These are phyloP conservation scores for Ypsolopha scabrella DNA, from an alignment of 2,888 invertebrate species.

Conservation along the genomic window DNA sequence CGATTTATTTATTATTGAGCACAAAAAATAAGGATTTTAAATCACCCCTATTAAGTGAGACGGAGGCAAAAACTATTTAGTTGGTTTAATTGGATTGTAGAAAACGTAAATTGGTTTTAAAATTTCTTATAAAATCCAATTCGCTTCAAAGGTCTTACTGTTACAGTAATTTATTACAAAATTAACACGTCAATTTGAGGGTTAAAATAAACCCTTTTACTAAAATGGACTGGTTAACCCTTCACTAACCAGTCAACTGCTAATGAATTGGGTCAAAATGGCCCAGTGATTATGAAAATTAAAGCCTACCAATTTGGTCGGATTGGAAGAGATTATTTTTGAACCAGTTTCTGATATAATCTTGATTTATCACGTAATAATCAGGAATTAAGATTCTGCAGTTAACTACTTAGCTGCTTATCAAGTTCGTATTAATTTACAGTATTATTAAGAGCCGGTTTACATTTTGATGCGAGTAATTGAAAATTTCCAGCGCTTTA, in stretches of 20 bases:
- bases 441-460: no score
- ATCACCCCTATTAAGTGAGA: no score
- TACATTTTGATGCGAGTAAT: no score
- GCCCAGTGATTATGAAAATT: slow-evolving; percentile 28
- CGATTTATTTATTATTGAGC: no score
- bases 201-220: slow-evolving; percentile 45
- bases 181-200: slow-evolving; percentile 56
- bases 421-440: no score
- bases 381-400: slow-evolving; percentile 5
- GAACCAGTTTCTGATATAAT: slow-evolving; percentile 6
- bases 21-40: no score
- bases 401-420: slow-evolving; percentile 16
- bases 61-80: no score
- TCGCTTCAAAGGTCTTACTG: slow-evolving; percentile 9
- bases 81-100: no score
- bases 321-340: no score
- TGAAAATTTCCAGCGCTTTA: no score
- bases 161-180: slow-evolving; percentile 37
- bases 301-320: slow-evolving; percentile 23
- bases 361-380: slow-evolving; percentile 9
- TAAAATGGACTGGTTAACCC: slow-evolving; percentile 27
- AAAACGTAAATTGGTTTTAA: no score
- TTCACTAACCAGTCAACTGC: slow-evolving; percentile 30
- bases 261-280: slow-evolving; percentile 44
- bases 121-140: no score